These are phyloP conservation scores for Palythoa grandiflora DNA, from an alignment of 92 coral and sea anemone genomes.

Conservation along the genomic window DNA sequence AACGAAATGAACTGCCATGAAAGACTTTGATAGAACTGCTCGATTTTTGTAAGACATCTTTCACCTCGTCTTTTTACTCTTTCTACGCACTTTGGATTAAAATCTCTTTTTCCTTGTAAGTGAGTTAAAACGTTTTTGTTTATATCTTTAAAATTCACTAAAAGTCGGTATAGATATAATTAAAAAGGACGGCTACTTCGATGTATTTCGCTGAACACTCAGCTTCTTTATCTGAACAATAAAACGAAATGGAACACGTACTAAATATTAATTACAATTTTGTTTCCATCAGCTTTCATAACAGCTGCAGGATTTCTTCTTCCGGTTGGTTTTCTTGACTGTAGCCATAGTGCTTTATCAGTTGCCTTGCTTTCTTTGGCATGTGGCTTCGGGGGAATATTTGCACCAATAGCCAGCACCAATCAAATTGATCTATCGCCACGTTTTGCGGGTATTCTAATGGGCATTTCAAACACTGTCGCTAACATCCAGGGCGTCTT, in stretches of 20 bases:
- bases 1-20: no score
- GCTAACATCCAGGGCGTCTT: constrained; percentile 62
- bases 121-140: no score
- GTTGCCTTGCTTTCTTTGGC: constrained; percentile 62
- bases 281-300: constrained; percentile 47
- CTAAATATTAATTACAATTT: not conserved
- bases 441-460: constrained; percentile 64
- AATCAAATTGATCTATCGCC: constrained; percentile 68
- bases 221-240: not conserved
- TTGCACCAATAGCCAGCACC: constrained; percentile 52
- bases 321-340: constrained; percentile 70
- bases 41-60: no score
- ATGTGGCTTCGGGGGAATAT: constrained; percentile 61
- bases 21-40: no score
- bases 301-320: constrained; percentile 54
- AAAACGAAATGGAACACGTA: not conserved
- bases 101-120: no score
- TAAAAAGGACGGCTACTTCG: no score
- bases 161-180: no score
- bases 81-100: no score
- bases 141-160: no score
- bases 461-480: constrained; percentile 57
- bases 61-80: no score
- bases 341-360: constrained; percentile 46
- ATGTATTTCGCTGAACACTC: no score